A percentile compares a stretch with the other conserved stretches of the same genome.
Evolutionary conservation across 2,888 invertebrate species (phyloP).

Genomic region (Dyspetes luteomarginatus): DNA sequence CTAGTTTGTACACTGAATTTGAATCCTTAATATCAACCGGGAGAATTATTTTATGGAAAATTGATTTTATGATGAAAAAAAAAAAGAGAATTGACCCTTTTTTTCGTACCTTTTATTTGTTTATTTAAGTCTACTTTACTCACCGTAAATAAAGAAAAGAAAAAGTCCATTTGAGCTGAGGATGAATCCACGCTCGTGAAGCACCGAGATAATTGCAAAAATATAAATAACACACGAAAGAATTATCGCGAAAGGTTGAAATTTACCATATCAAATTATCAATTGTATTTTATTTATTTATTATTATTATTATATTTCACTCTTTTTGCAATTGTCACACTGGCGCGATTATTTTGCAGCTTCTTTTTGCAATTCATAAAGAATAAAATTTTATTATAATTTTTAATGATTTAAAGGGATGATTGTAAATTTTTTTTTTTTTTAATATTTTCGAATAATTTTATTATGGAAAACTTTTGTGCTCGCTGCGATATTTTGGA

Average conservation of each 20-base stretch:
- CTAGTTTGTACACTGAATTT: neutral
- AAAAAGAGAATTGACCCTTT: neutral
- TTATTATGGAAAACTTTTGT: too few relatives aligned
- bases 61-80: neutral
- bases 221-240: neutral
- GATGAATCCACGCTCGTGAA: slow-evolving; percentile 55
- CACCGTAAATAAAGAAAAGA: slow-evolving; percentile 28
- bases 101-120: neutral
- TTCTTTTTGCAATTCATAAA: too few relatives aligned
- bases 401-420: too few relatives aligned
- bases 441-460: too few relatives aligned
- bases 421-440: too few relatives aligned
- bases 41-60: slow-evolving; percentile 72
- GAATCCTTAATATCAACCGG: slow-evolving; percentile 1
- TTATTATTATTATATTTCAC: neutral
- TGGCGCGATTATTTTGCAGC: too few relatives aligned
- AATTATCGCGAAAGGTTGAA: neutral
- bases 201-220: neutral
- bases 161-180: slow-evolving; percentile 41
- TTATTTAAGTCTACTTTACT: slow-evolving; percentile 53
- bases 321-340: neutral
- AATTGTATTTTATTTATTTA: neutral
- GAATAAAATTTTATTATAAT: too few relatives aligned
- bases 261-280: neutral
- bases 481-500: too few relatives aligned